These are phyloP conservation scores for Prionailurus viverrinus DNA, from an alignment of 2,113 vertebrate species.

Conservation along the genomic window DNA sequence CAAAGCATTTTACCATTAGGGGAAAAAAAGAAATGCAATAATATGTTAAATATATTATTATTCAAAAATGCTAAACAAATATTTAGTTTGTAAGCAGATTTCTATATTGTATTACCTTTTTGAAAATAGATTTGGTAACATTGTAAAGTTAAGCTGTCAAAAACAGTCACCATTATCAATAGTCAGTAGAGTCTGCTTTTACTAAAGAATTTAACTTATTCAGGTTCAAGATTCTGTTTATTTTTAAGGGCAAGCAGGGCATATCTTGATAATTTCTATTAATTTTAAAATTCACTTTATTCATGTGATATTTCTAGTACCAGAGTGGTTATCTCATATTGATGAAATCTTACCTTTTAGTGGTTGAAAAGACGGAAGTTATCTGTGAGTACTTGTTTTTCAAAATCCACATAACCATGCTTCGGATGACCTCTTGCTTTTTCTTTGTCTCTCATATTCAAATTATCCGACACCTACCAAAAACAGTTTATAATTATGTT, in stretches of 20 bases:
- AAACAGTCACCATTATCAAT: slow-evolving; percentile 73
- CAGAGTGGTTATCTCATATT: slow-evolving; percentile 62
- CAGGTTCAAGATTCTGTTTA: slow-evolving; percentile 81
- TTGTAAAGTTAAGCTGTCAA: slow-evolving; percentile 81
- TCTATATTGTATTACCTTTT: slow-evolving; percentile 82
- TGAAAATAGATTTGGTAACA: slow-evolving; percentile 80
- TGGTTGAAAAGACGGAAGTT: slow-evolving; percentile 40
- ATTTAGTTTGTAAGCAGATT: slow-evolving; percentile 83
- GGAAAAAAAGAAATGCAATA: slow-evolving; percentile 76
- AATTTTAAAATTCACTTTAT: slow-evolving; percentile 71
- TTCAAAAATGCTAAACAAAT: slow-evolving; percentile 82
- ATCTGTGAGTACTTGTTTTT: slow-evolving; percentile 51
- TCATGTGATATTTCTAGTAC: slow-evolving; percentile 67
- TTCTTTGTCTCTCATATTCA: slow-evolving; percentile 36
- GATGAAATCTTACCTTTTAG: slow-evolving; percentile 61
- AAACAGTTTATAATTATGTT: slow-evolving; percentile 61
- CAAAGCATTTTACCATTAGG: slow-evolving; percentile 77
- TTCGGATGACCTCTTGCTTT: slow-evolving; percentile 48
- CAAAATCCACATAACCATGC: slow-evolving; percentile 22
- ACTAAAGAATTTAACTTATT: slow-evolving; percentile 85
- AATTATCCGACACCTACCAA: slow-evolving; percentile 39
- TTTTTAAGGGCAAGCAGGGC: slow-evolving; percentile 81
- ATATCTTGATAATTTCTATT: slow-evolving; percentile 73
- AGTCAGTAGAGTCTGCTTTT: slow-evolving; percentile 79
- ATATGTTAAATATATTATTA: slow-evolving; percentile 81